Conservation (phyloP, 2,113 vertebrate species). For the Pseudois nayaur region DNA sequence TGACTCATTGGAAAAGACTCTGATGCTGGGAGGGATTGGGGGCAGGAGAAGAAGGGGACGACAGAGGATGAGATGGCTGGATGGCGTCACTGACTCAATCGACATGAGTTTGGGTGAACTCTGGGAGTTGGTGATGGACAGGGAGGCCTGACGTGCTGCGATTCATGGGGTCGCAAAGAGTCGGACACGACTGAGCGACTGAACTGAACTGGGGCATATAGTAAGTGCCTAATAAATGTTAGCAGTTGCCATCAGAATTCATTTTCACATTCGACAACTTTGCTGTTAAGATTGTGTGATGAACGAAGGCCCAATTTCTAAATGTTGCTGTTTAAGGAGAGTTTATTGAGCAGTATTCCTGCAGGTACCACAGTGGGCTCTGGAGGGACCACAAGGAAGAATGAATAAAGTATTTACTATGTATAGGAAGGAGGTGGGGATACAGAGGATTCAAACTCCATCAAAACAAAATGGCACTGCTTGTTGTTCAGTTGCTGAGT, state of each 20-base stretch:
- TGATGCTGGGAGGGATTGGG: no score
- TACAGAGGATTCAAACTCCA: not conserved
- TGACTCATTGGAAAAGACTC: no score
- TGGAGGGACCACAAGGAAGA: not conserved
- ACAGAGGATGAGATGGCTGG: no score
- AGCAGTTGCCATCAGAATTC: not conserved
- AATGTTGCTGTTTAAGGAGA: not conserved
- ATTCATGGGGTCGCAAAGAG: not conserved
- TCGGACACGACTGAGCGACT: fast-evolving
- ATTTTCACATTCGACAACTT: not conserved
- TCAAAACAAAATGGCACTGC: not conserved
- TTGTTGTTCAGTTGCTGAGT: not conserved
- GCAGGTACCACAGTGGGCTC: not conserved
- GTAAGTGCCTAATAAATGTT: not conserved
- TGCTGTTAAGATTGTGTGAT: not conserved
- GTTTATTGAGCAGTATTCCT: not conserved
- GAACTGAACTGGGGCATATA: not conserved
- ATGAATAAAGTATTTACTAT: not conserved
- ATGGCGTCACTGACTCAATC: no score
- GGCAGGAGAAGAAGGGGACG: no score
- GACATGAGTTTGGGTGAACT: no score
- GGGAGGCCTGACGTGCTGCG: not conserved
- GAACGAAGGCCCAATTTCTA: not conserved
- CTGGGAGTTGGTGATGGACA: not conserved
- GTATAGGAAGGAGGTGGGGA: fast-evolving